Conservation (phyloP, 1,140 invertebrate species). For the Trachymyrmex septentrionalis region DNA sequence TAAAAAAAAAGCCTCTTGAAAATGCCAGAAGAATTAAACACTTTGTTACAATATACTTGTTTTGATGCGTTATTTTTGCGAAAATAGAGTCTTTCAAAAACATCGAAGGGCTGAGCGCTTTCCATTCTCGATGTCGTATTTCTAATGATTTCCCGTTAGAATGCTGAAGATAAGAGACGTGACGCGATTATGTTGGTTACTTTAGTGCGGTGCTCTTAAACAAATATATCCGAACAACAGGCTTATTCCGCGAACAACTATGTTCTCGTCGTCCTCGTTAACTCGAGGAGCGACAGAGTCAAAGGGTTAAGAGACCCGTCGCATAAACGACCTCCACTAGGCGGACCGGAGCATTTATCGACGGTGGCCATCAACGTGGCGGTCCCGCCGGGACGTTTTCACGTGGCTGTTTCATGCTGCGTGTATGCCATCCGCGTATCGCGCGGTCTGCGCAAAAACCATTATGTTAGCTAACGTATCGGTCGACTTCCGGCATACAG, state of each 20-base stretch:
- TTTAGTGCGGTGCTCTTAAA: slow-evolving; percentile 22
- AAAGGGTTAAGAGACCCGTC: slow-evolving; percentile 59
- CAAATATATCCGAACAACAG: slow-evolving; percentile 40
- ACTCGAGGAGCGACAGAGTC: slow-evolving; percentile 54
- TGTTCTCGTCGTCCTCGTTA: slow-evolving; percentile 48
- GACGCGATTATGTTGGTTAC: background rate
- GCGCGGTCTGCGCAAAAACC: background rate
- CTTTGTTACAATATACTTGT: too few species aligned
- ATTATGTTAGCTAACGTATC: slow-evolving; percentile 30
- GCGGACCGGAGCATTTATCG: slow-evolving; percentile 34
- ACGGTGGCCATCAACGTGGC: slow-evolving; percentile 30
- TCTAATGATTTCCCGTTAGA: background rate
- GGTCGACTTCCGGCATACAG: slow-evolving; percentile 52
- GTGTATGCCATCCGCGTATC: background rate
- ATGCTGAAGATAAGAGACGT: background rate
- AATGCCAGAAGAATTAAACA: too few species aligned
- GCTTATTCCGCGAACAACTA: slow-evolving; percentile 51
- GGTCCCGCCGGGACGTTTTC: slow-evolving; percentile 27
- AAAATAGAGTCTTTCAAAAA: too few species aligned
- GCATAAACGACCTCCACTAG: slow-evolving; percentile 35
- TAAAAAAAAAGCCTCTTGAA: too few species aligned
- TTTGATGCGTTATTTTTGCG: too few species aligned
- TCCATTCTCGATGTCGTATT: background rate
- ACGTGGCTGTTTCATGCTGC: slow-evolving; percentile 14
- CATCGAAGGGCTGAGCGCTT: background rate